Percentiles rank a stretch among this genome's conserved stretches.
phyloP scores from a whole-genome alignment of 2,113 vertebrate species.

The Alectura lathami region DNA sequence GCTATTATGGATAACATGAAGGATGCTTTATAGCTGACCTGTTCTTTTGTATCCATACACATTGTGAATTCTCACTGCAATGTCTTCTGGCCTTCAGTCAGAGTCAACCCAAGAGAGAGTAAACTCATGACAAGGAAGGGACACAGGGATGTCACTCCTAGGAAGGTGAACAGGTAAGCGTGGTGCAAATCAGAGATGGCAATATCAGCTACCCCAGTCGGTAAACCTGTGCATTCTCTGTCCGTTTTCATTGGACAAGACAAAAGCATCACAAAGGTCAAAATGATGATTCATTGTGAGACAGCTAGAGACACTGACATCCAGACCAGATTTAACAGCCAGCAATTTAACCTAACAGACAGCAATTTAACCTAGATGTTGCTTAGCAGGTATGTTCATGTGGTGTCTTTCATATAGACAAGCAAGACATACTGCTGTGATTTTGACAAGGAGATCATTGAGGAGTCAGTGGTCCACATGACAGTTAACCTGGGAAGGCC shows the following conservation, averaged over 20 bases:
- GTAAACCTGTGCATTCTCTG: too few species aligned
- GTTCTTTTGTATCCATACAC: not conserved
- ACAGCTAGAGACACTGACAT: not conserved
- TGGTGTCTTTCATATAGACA: too few species aligned
- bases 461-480: not conserved
- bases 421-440: not conserved
- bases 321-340: not conserved
- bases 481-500: not conserved
- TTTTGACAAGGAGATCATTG: not conserved
- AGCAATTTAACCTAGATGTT: not conserved
- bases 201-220: not conserved
- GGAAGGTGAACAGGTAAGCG: not conserved
- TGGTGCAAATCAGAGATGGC: not conserved
- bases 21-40: not conserved
- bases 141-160: fast-evolving
- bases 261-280: not conserved
- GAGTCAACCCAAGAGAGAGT: not conserved
- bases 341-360: not conserved
- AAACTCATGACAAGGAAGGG: not conserved
- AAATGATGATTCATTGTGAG: not conserved
- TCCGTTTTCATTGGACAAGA: not conserved
- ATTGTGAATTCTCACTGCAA: not conserved
- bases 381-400: too few species aligned
- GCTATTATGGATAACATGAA: not conserved
- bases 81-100: not conserved